phyloP scores from a whole-genome alignment of 2,113 vertebrate species.

The Bothrops jararaca region DNA sequence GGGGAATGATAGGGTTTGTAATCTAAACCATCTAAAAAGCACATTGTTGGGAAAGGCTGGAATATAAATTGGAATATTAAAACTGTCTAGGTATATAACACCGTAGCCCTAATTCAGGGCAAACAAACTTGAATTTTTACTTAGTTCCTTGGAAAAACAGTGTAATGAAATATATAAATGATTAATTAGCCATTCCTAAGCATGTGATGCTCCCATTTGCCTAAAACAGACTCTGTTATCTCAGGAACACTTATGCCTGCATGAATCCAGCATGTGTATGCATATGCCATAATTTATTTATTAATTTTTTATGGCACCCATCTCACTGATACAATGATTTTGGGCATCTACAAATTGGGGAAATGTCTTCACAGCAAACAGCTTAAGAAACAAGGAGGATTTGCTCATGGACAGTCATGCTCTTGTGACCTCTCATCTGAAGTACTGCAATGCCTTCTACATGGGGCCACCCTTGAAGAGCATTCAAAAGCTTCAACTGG shows the following conservation, averaged over 20 bases:
- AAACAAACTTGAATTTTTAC: background rate
- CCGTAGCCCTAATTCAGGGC: background rate
- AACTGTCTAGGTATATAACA: background rate
- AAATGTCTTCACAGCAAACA: background rate
- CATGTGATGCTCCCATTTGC: background rate
- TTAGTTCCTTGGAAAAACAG: background rate
- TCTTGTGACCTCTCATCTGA: too few relatives aligned
- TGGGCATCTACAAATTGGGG: background rate
- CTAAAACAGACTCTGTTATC: background rate
- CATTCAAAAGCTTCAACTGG: too few relatives aligned
- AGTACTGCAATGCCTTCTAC: too few relatives aligned
- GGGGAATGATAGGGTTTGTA: too few relatives aligned
- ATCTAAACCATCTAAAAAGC: too few relatives aligned
- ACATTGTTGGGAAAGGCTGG: too few relatives aligned
- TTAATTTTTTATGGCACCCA: too few relatives aligned
- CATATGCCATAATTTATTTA: background rate
- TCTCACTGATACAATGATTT: too few relatives aligned
- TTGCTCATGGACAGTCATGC: too few relatives aligned
- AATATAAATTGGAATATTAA: background rate
- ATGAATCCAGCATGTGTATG: background rate
- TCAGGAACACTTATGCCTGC: background rate
- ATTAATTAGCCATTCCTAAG: background rate
- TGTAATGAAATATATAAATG: background rate
- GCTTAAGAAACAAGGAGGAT: background rate
- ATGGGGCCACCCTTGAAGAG: too few relatives aligned